Conservation (phyloP, 2,888 invertebrate genomes). For the Noctua fimbriata region DNA sequence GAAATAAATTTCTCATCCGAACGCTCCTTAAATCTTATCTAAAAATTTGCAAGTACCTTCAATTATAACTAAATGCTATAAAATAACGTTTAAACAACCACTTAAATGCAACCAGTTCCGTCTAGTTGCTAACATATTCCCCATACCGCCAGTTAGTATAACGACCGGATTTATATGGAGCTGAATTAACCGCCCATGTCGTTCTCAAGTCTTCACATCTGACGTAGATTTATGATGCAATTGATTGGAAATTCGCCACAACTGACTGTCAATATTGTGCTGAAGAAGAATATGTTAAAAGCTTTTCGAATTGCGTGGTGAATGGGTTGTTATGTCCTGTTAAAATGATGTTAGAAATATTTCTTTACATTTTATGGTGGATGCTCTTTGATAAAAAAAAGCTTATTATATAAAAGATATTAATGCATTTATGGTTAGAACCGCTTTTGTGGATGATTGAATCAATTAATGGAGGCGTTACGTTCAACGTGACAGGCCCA, state of each 20-base stretch:
- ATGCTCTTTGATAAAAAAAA: background rate
- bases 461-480: background rate
- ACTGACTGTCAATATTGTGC: slow-evolving; percentile 63
- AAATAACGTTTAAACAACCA: slow-evolving; percentile 2
- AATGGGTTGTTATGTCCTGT: slow-evolving; percentile 24
- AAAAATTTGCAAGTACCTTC: background rate
- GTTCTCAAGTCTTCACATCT: slow-evolving; percentile 52
- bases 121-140: slow-evolving; percentile 40
- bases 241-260: slow-evolving; percentile 76
- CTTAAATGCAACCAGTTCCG: slow-evolving; percentile 42
- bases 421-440: background rate
- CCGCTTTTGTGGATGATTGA: background rate
- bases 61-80: slow-evolving; percentile 17
- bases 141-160: slow-evolving; percentile 61
- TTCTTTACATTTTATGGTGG: background rate
- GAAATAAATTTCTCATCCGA: background rate
- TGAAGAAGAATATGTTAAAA: slow-evolving; percentile 68
- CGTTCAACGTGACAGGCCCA: too few species aligned
- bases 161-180: slow-evolving; percentile 68
- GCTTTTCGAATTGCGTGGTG: slow-evolving; percentile 42
- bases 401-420: background rate
- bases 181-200: slow-evolving; percentile 74
- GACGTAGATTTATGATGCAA: slow-evolving; percentile 77
- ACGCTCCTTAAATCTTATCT: background rate
- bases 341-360: slow-evolving; percentile 29